Percentiles rank a stretch among this genome's conserved stretches.
phyloP scores from a whole-genome alignment of 2,888 invertebrate species.

The Meganola albula region DNA sequence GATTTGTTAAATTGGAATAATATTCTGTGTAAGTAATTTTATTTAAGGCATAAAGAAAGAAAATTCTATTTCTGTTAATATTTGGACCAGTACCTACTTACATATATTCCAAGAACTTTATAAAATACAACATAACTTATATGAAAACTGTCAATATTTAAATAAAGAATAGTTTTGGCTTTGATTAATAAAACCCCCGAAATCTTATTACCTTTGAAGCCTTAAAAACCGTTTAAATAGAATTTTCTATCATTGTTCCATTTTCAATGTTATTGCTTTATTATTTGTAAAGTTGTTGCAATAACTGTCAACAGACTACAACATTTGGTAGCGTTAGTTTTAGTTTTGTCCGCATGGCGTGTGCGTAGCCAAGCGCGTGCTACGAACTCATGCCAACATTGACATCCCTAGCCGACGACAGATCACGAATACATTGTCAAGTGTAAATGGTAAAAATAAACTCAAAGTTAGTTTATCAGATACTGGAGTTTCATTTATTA shows the following conservation, averaged over 20 bases:
- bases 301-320: constrained; percentile 28
- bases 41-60: constrained; percentile 34
- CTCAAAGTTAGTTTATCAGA: constrained; percentile 80
- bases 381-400: constrained; percentile 54
- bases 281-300: constrained; percentile 22
- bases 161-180: constrained; percentile 12
- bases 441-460: constrained; percentile 80
- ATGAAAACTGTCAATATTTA: constrained; percentile 6
- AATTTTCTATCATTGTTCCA: constrained; percentile 26
- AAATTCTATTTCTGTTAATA: constrained; percentile 11
- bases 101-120: not conserved
- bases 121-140: not conserved
- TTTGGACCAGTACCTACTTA: not conserved
- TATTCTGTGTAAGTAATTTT: constrained; percentile 33
- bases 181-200: too few relatives aligned
- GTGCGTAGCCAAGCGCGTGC: constrained; percentile 70
- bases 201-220: too few relatives aligned
- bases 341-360: constrained; percentile 45
- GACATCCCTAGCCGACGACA: constrained; percentile 74
- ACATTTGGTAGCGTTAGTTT: constrained; percentile 52
- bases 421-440: constrained; percentile 79
- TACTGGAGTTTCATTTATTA: constrained; percentile 63
- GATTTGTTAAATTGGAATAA: constrained; percentile 35
- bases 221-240: too few relatives aligned
- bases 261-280: constrained; percentile 24